These are phyloP conservation scores for Rotaria sp. DNA, from an alignment of 2,888 invertebrate species.

Conservation along the genomic window DNA sequence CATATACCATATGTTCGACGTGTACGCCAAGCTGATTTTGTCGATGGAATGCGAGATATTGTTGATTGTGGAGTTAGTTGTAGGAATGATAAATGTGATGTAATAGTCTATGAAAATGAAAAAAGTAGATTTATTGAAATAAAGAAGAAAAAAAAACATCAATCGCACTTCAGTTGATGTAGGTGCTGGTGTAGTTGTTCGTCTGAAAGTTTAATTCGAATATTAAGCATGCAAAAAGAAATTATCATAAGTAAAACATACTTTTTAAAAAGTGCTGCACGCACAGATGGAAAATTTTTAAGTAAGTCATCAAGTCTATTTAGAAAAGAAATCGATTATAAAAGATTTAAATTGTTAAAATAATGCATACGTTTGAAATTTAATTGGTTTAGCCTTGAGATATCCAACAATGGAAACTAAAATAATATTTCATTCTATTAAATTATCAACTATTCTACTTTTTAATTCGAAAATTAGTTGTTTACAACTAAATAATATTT, in stretches of 20 bases:
- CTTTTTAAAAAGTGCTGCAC: constrained; percentile 2
- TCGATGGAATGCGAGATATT: not conserved
- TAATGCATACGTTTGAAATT: constrained; percentile 2
- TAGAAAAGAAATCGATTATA: too few species aligned
- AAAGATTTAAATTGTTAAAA: not conserved
- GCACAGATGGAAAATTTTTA: not conserved
- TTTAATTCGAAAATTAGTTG: too few species aligned
- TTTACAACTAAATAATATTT: too few species aligned
- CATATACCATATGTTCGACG: not conserved
- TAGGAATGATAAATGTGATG: not conserved
- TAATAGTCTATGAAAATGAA: not conserved
- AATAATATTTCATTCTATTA: not conserved
- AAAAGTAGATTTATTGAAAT: not conserved
- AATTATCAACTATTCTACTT: too few species aligned
- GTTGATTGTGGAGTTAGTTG: not conserved
- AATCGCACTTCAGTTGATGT: not conserved
- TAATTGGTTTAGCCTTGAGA: not conserved
- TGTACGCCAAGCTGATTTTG: not conserved
- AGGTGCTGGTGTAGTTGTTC: not conserved
- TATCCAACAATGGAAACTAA: constrained; percentile 12
- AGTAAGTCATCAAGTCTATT: constrained; percentile 13
- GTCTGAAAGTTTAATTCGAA: not conserved
- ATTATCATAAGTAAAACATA: not conserved
- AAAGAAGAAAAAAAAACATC: not conserved
- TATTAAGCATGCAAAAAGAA: not conserved